phyloP scores from a whole-genome alignment of 2,113 vertebrate genomes.

The Casuarius casuarius region DNA sequence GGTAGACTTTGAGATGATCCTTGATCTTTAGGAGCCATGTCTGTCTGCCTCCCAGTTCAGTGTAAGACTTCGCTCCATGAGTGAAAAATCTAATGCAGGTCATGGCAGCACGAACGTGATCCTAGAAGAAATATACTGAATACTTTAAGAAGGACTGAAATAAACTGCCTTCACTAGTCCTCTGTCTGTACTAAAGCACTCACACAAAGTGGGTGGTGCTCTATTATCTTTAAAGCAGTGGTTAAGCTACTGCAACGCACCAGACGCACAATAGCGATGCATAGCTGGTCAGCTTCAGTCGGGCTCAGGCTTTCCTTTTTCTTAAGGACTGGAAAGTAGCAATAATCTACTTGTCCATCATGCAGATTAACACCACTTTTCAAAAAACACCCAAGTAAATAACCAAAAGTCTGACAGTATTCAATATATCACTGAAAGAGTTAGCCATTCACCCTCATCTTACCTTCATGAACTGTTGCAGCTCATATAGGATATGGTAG shows the following conservation, averaged over 20 bases:
- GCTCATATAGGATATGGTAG: slow-evolving; percentile 93
- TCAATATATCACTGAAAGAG: background rate
- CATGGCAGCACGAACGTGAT: slow-evolving; percentile 96
- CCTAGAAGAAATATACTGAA: slow-evolving; percentile 75
- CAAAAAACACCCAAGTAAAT: background rate
- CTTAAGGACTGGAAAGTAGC: background rate
- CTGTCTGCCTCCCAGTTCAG: slow-evolving; percentile 90
- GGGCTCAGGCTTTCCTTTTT: background rate
- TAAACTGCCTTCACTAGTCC: background rate
- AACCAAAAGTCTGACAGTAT: background rate
- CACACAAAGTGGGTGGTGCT: background rate
- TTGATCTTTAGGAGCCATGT: slow-evolving; percentile 93
- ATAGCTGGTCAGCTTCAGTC: background rate
- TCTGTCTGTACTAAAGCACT: background rate
- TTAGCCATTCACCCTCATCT: background rate
- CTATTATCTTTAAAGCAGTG: background rate
- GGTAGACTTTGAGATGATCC: slow-evolving; percentile 93
- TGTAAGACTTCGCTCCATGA: slow-evolving; percentile 89
- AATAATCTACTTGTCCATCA: background rate
- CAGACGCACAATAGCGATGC: background rate
- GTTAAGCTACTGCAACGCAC: background rate
- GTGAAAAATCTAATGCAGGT: slow-evolving; percentile 97
- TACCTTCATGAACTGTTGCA: slow-evolving; percentile 99
- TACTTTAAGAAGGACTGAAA: background rate
- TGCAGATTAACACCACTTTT: background rate